A percentile compares a stretch with the other conserved stretches of the same genome.
Conservation (phyloP, 2,888 invertebrate genomes). For the Drosophila lutescens region DNA sequence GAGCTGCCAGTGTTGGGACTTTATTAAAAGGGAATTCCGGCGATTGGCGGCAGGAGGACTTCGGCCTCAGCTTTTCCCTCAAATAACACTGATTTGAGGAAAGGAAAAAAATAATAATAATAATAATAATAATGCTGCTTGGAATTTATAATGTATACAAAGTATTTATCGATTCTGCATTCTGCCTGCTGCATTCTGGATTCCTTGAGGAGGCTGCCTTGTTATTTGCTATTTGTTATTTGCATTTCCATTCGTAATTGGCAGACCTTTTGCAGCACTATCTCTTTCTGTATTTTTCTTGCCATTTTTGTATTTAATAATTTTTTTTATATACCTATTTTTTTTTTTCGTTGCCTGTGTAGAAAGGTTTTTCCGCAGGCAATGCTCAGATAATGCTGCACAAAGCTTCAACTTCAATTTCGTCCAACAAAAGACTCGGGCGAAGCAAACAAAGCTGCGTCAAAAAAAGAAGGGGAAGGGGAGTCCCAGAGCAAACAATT, state of each 20-base stretch:
- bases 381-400: constrained; percentile 58
- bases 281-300: neutral
- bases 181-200: neutral
- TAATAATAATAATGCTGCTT: neutral
- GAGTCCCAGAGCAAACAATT: constrained; percentile 51
- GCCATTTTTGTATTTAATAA: neutral
- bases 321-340: neutral
- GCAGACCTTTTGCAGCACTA: constrained; percentile 1
- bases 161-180: constrained; percentile 7
- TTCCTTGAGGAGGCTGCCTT: neutral
- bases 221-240: constrained; percentile 15
- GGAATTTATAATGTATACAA: neutral
- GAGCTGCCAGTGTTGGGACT: constrained; percentile 5
- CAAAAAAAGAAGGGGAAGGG: neutral
- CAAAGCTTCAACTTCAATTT: constrained; percentile 65
- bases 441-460: constrained; percentile 39
- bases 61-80: too few species aligned
- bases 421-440: constrained; percentile 40
- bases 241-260: constrained; percentile 27
- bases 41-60: neutral
- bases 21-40: constrained; percentile 10
- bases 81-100: neutral
- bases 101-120: neutral
- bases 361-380: constrained; percentile 48
- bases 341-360: constrained; percentile 1